Evolutionary conservation across 2,888 invertebrate species (phyloP).

Genomic region (Campoplex capitator): DNA sequence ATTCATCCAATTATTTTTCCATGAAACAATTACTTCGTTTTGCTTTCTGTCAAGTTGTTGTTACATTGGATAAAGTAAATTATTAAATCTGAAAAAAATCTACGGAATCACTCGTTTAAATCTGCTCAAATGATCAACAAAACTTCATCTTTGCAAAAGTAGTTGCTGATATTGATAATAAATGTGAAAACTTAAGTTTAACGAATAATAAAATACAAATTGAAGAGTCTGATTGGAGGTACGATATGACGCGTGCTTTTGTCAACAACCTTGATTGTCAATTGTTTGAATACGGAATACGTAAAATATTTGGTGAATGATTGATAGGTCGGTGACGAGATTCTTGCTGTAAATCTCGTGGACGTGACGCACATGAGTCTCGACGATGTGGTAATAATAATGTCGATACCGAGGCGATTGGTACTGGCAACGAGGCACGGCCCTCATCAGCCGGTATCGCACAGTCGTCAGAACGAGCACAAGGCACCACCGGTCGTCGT

Average conservation of each 20-base stretch:
- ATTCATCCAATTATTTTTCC: background rate
- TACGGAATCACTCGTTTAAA: background rate
- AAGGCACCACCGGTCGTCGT: constrained; percentile 97
- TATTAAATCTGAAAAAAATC: background rate
- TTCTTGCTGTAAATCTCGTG: constrained; percentile 98
- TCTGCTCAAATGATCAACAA: background rate
- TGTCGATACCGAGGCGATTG: constrained; percentile 98
- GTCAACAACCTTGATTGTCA: background rate
- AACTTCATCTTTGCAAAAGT: background rate
- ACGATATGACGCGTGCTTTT: background rate
- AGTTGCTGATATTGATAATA: background rate
- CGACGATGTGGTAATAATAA: constrained; percentile 99
- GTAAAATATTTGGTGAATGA: constrained; percentile 1
- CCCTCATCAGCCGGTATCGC: constrained; percentile 82
- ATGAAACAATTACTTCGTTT: too few species aligned
- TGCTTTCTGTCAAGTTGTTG: too few species aligned
- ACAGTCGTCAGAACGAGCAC: constrained; percentile 87
- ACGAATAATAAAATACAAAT: background rate
- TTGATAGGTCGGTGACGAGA: constrained; percentile 96
- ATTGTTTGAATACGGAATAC: background rate
- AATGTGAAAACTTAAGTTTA: background rate
- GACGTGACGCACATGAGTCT: constrained; percentile 99
- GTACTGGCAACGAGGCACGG: constrained; percentile 95
- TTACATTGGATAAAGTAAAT: background rate
- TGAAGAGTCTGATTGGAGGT: background rate